Evolutionary conservation across 2,113 vertebrate species (phyloP).

Genomic region (Montifringilla adamsi): DNA sequence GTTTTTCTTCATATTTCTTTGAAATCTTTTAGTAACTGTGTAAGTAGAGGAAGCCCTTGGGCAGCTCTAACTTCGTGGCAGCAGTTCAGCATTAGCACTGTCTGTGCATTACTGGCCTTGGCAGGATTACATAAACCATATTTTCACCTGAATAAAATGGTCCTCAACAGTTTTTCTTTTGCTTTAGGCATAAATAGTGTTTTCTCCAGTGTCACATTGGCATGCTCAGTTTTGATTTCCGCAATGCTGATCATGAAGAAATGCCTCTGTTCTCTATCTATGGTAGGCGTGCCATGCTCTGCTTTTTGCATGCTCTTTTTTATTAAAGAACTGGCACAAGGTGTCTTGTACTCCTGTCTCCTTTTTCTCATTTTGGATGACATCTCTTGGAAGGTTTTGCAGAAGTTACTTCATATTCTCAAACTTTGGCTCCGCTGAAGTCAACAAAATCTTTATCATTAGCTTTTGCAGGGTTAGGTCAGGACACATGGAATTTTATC

Average conservation of each 20-base stretch:
- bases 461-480: background rate
- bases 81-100: background rate
- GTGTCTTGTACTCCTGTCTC: background rate
- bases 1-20: background rate
- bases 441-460: background rate
- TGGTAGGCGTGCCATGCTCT: background rate
- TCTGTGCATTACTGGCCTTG: background rate
- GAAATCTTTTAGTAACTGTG: background rate
- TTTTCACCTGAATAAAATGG: conserved; percentile 11
- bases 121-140: background rate
- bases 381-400: background rate
- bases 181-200: background rate
- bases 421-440: background rate
- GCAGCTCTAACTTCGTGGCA: background rate
- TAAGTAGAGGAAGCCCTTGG: background rate
- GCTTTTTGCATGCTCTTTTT: background rate
- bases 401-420: background rate
- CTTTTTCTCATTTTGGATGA: background rate
- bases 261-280: background rate
- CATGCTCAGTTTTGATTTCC: background rate
- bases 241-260: background rate
- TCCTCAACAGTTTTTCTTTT: background rate
- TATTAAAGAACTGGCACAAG: background rate
- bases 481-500: background rate
- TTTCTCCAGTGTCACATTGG: background rate